Evolutionary conservation across 2,888 invertebrate genomes (phyloP).

Genomic region (Lasioglossum vierecki): DNA sequence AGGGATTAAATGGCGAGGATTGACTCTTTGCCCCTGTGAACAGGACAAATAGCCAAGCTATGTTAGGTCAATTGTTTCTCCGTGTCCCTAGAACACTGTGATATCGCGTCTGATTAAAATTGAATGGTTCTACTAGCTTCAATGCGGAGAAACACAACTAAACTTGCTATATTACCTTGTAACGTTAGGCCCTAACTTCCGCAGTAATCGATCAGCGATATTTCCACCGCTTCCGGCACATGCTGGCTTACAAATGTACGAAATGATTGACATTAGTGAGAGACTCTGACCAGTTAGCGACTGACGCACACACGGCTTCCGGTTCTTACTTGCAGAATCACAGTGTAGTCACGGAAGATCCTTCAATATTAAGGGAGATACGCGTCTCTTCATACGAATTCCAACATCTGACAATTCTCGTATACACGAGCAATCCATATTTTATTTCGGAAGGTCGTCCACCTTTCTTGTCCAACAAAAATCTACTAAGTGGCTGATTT

Average conservation of each 20-base stretch:
- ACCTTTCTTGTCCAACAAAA: neutral
- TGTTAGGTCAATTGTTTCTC: neutral
- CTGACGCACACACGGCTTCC: constrained; percentile 36
- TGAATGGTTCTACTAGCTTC: neutral
- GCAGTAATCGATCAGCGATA: constrained; percentile 28
- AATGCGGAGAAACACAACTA: neutral
- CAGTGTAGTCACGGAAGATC: constrained; percentile 36
- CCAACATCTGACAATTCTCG: neutral
- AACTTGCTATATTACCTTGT: neutral
- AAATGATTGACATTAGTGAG: constrained; percentile 59
- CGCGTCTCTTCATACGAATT: neutral
- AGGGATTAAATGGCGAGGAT: neutral
- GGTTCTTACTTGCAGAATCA: constrained; percentile 30
- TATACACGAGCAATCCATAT: neutral
- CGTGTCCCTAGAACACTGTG: neutral
- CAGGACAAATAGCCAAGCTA: neutral
- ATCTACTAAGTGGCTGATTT: neutral
- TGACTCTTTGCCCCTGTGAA: neutral
- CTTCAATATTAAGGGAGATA: constrained; percentile 36
- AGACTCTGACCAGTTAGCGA: constrained; percentile 33
- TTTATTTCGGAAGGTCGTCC: neutral
- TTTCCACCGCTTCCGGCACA: constrained; percentile 52
- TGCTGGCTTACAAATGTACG: constrained; percentile 11
- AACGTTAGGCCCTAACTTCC: constrained; percentile 4
- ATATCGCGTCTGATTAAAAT: neutral